Base-by-base conservation (phyloP, 2,797 vertebrate genomes). In the Lemur catta region DNA sequence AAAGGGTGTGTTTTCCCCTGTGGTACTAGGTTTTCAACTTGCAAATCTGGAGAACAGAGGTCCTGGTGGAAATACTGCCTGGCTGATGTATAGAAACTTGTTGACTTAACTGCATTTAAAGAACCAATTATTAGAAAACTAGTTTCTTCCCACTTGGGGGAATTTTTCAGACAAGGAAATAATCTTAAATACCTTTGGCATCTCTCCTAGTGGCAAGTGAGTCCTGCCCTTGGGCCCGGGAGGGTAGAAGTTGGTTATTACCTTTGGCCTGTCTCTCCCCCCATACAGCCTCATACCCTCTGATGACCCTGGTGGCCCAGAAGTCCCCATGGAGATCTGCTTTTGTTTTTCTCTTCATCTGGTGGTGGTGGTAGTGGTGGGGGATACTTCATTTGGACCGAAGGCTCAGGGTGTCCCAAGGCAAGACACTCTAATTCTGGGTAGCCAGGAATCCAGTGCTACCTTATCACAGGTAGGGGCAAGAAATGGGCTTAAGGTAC, bases 21-120 rank as follows among this genome's bases (percentile, higher is more conserved):
- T 85, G 94, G 97, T 89, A 75, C 87, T 97, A 93, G 97, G 94
- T 97, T 98, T 98, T 97, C 96, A 93, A 98, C 98, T 98, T 98
- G 98, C 95, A 98, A 93, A 98, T 98, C 92, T 94, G 95, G 96
- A 85, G 84, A 9, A 59, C 95, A 97, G 94, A 96, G 97, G 97
- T 96, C 96, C 95, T 97, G 97, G 97, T 97, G 97, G 97, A 98
- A 94, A 96, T 76, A 55, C 0, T 94, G 96, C 95, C 78, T 95
- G 59, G 38, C 59, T 79, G 89, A 46, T 85, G 26, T 7, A 0
- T 76, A 95, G 95, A 97, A 96, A 95, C 93, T 48, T 72, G 84
- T 97, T 93, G 7, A 95, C 94, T 95, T 97, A 96, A 97, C 95
- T 97, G 96, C 35, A 89, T 87, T 97, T 97, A 96, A 94, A 97